Percentiles rank a stretch among this genome's conserved stretches.
These are phyloP conservation scores for Onthophagus taurus DNA, from an alignment of 1,140 invertebrate genomes.

Conservation along the genomic window DNA sequence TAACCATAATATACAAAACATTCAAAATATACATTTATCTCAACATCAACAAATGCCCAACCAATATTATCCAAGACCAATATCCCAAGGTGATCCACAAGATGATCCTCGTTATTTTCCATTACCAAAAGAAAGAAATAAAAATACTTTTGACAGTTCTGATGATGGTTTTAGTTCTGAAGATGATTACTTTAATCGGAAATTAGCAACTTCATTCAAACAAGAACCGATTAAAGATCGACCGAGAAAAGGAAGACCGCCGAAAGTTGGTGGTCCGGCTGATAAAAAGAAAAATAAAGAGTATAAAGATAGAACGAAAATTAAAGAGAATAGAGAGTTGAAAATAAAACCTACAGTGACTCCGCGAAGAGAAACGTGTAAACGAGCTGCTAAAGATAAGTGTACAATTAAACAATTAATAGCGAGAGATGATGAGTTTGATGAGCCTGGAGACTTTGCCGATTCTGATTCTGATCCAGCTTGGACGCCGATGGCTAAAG, in stretches of 20 bases:
- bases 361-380: constrained; percentile 51
- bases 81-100: constrained; percentile 41
- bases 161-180: constrained; percentile 55
- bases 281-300: constrained; percentile 35
- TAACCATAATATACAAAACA: too few species aligned
- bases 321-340: background rate
- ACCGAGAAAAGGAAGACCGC: constrained; percentile 37
- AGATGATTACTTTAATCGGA: constrained; percentile 46
- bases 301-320: constrained; percentile 16
- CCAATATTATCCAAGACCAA: too few species aligned
- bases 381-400: constrained; percentile 57
- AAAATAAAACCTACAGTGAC: constrained; percentile 13
- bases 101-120: constrained; percentile 65
- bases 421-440: constrained; percentile 41
- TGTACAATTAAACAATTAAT: constrained; percentile 40
- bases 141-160: constrained; percentile 53
- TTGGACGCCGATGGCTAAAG: constrained; percentile 57
- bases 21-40: too few species aligned
- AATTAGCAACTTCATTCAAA: constrained; percentile 29
- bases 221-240: constrained; percentile 16
- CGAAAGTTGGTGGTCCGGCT: constrained; percentile 39
- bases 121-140: constrained; percentile 60
- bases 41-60: too few species aligned
- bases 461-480: constrained; percentile 64
- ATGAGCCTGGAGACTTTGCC: constrained; percentile 43